Evolutionary conservation across 2,113 vertebrate genomes (phyloP).

Genomic region (Mobula hypostoma): DNA sequence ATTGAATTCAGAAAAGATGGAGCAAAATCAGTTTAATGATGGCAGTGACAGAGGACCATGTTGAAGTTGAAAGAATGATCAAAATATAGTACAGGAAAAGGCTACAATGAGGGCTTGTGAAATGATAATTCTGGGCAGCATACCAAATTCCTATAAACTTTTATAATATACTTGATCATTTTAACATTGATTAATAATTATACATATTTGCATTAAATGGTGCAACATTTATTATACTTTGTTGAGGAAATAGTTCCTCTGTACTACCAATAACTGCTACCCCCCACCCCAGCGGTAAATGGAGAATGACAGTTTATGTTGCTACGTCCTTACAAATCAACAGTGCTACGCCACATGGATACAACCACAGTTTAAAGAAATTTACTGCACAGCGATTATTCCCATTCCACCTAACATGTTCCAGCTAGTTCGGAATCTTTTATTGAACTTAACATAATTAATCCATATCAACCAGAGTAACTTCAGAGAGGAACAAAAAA

Average conservation of each 20-base stretch:
- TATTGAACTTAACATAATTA: background rate
- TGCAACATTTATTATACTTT: background rate
- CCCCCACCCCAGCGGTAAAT: background rate
- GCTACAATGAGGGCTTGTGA: background rate
- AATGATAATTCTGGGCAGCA: background rate
- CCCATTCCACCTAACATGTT: background rate
- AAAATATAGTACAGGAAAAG: background rate
- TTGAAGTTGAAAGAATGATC: background rate
- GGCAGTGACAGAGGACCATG: background rate
- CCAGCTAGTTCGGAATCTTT: background rate
- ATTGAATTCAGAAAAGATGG: background rate
- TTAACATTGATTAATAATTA: background rate
- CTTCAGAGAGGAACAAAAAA: background rate
- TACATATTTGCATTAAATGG: background rate
- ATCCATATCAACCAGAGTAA: background rate
- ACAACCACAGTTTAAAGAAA: background rate
- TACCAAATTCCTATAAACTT: background rate
- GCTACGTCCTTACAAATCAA: background rate
- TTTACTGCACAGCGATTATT: background rate
- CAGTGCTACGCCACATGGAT: background rate
- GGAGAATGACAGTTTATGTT: background rate
- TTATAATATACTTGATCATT: background rate
- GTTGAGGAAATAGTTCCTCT: too few species aligned
- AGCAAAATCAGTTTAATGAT: background rate
- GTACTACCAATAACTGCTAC: too few species aligned